Evolutionary conservation across 2,113 vertebrate genomes (phyloP).

Genomic region (Podarcis muralis): DNA sequence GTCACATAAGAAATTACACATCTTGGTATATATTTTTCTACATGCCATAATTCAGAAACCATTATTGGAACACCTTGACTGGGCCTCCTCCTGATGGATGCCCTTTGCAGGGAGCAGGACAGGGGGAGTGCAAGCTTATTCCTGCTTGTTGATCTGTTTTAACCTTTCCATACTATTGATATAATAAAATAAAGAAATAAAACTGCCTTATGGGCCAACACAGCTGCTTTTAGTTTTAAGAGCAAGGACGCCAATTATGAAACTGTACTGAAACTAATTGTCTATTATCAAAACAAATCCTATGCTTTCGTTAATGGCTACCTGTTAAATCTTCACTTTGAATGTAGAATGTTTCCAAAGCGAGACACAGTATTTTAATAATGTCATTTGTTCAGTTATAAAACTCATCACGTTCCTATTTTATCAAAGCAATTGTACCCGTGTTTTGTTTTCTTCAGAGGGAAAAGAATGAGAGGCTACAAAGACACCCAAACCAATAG

Average conservation of each 20-base stretch:
- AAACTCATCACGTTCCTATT: slow-evolving; percentile 68
- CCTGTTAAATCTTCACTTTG: slow-evolving; percentile 67
- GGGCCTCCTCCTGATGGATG: no score
- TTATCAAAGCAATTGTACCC: slow-evolving; percentile 68
- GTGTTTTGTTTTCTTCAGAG: slow-evolving; percentile 48
- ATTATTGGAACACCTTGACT: no score
- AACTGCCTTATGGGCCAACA: no score
- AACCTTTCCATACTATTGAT: no score
- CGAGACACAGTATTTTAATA: slow-evolving; percentile 60
- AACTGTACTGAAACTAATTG: slow-evolving; percentile 58
- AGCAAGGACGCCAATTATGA: slow-evolving; percentile 44
- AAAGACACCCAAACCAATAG: slow-evolving; percentile 43
- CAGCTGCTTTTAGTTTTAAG: slow-evolving; percentile 11
- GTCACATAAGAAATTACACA: slow-evolving; percentile 51
- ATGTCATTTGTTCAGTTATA: slow-evolving; percentile 63
- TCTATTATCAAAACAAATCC: slow-evolving; percentile 61
- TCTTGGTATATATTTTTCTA: slow-evolving; percentile 49
- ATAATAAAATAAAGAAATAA: no score
- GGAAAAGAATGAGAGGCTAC: slow-evolving; percentile 41
- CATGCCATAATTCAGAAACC: neutral
- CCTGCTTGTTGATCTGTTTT: no score
- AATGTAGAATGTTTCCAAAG: slow-evolving; percentile 73
- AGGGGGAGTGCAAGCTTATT: no score
- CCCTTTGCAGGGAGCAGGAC: no score
- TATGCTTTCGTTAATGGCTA: slow-evolving; percentile 63